Evolutionary conservation across 1,140 invertebrate species (phyloP).

Genomic region (Drosophila ananassae): DNA sequence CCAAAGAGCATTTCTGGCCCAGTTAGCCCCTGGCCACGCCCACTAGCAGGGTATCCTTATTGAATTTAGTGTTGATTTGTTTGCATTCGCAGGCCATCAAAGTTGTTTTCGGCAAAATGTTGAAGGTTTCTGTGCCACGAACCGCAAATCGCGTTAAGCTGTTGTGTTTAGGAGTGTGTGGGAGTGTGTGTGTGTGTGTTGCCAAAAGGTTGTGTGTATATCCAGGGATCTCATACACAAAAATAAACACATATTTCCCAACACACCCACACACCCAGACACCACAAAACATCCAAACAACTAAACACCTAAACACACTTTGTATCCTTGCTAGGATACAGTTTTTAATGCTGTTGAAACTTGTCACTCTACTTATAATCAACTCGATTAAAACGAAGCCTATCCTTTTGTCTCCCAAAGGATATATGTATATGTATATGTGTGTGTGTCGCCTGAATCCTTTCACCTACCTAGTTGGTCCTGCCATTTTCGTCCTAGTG

Average conservation of each 20-base stretch:
- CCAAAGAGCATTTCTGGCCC: slow-evolving; percentile 26
- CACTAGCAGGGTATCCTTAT: slow-evolving; percentile 15
- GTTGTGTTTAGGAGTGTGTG: not conserved
- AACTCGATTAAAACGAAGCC: slow-evolving; percentile 48
- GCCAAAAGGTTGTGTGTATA: not conserved
- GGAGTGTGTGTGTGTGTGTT: not conserved
- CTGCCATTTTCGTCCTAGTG: slow-evolving; percentile 4
- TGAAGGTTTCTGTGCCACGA: slow-evolving; percentile 4
- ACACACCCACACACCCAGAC: not conserved
- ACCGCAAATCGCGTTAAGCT: slow-evolving; percentile 24
- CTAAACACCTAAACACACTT: not conserved
- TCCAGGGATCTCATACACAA: not conserved
- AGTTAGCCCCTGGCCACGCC: slow-evolving; percentile 1
- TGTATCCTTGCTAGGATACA: not conserved
- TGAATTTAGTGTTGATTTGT: slow-evolving; percentile 43
- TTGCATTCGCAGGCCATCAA: slow-evolving; percentile 32
- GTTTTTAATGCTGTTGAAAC: slow-evolving; percentile 45
- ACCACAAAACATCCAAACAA: no score
- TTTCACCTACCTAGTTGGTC: not conserved
- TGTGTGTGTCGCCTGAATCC: no score
- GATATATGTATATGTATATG: not conserved
- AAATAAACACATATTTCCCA: slow-evolving; percentile 24
- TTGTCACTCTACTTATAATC: slow-evolving; percentile 50
- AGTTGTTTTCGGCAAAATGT: slow-evolving; percentile 7
- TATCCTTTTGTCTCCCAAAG: slow-evolving; percentile 12